Evolutionary conservation across 2,888 invertebrate species (phyloP).

Genomic region (Antheraea yamamai): DNA sequence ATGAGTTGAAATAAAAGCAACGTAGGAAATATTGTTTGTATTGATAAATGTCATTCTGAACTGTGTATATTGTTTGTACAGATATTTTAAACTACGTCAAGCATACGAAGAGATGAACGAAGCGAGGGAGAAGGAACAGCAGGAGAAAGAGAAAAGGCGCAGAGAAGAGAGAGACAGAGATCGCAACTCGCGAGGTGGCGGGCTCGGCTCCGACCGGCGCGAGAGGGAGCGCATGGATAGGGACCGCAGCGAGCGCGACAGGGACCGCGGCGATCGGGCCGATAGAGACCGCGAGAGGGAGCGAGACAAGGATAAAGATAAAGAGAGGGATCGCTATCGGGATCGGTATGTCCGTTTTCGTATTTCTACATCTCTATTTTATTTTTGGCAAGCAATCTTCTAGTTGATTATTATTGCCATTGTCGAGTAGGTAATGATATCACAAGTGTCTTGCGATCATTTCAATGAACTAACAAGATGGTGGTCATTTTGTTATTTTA

Average conservation of each 20-base stretch:
- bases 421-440: no score
- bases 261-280: conserved; percentile 44
- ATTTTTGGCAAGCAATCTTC: no score
- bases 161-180: conserved; percentile 74
- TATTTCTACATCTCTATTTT: no score
- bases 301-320: conserved; percentile 36
- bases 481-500: no score
- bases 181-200: conserved; percentile 55
- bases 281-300: conserved; percentile 42
- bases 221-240: conserved; percentile 73
- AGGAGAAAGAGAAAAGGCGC: conserved; percentile 78
- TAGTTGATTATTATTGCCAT: no score
- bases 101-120: conserved; percentile 86
- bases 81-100: conserved; percentile 86
- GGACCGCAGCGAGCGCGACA: conserved; percentile 62
- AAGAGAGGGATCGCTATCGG: conserved; percentile 31
- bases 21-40: not conserved
- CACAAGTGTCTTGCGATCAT: no score
- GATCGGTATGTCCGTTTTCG: conserved; percentile 20
- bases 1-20: not conserved
- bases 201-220: conserved; percentile 68
- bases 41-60: not conserved
- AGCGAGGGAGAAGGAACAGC: conserved; percentile 83
- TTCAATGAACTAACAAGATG: no score
- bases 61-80: conserved; percentile 34